Evolutionary conservation across 2,888 invertebrate species (phyloP), one percentile per base, ranked within the genome.

Genomic region (Ochropleura leucogaster): DNA sequence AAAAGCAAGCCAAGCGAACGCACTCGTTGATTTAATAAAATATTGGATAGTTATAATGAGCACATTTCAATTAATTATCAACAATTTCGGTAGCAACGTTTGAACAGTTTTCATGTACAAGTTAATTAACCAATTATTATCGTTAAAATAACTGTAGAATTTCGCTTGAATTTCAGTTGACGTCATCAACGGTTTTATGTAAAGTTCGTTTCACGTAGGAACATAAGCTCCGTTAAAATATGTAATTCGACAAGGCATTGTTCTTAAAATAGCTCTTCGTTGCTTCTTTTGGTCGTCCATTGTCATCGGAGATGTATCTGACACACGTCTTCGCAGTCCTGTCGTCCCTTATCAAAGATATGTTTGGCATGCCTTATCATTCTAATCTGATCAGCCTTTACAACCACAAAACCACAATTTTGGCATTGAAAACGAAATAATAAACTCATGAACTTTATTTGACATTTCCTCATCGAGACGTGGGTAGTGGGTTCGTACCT

Each of bases 381-480:
- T 64, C 16, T 73, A 83, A 85, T 86, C 72, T 74, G 47, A 72
- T 60, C 67, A 72, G 72, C 76, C 70, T 82, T 80, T 66, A 59
- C 60, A 62, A 67, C 57, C 65, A 57, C 47, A 76, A 70, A 74
- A 70, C 67, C 69, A 60, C 65, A 77, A 42, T 65, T 70, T 74
- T 60, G 63, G 53, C 73, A 77, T 77, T 73, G 57, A 78, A 74
- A 63, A 60, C 74, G 30, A 77, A 79, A 83, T 63, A 72, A 74
- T 68, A 74, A 76, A 76, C 20, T 63, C 20, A 14, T 81, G 78
- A 83, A 83, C 74, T 87, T 87, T 71, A 80, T 74, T 77, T 79
- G 78, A 85, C 83, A 83, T 85, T 87, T 87, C 85, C 80, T 87
- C 74, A 67, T 72, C 64, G 64, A 70, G 74, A 73, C 64, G 63